Conservation (phyloP, 1,140 invertebrate genomes). For the Leptinotarsa undecemlineata region DNA sequence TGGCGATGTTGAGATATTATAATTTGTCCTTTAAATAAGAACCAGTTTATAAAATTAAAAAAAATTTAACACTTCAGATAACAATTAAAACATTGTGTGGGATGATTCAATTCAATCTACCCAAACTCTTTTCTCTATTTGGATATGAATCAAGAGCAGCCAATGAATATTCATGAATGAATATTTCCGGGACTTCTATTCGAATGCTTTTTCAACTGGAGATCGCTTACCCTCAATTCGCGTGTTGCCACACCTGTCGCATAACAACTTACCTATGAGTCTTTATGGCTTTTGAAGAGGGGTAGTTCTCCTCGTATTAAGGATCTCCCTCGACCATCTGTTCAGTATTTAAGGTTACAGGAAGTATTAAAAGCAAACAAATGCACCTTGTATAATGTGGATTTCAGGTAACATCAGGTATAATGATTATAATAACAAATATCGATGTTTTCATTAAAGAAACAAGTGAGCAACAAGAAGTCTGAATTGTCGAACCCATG, state of each 20-base stretch:
- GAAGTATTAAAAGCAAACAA: no score
- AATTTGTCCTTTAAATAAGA: no score
- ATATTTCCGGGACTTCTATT: neutral
- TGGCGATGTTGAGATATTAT: no score
- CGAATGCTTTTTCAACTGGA: neutral
- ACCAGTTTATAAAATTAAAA: no score
- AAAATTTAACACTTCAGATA: no score
- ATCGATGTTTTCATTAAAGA: neutral
- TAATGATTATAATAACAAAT: neutral
- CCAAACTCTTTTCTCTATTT: neutral
- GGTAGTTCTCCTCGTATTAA: conserved; percentile 3
- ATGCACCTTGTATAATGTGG: neutral
- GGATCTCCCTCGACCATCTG: conserved; percentile 7
- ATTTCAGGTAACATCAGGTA: neutral
- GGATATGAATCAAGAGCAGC: neutral
- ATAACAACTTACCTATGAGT: conserved; percentile 3
- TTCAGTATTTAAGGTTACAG: neutral
- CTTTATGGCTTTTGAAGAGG: conserved; percentile 16
- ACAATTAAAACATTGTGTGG: no score
- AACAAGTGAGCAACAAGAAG: neutral
- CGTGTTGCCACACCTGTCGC: conserved; percentile 18
- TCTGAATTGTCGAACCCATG: no score
- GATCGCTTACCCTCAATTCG: neutral
- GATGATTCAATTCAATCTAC: no score
- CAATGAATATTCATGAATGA: neutral